phyloP scores from a whole-genome alignment of 53 echinoderm and acorn worm genomes.

The Arbacia lixula region DNA sequence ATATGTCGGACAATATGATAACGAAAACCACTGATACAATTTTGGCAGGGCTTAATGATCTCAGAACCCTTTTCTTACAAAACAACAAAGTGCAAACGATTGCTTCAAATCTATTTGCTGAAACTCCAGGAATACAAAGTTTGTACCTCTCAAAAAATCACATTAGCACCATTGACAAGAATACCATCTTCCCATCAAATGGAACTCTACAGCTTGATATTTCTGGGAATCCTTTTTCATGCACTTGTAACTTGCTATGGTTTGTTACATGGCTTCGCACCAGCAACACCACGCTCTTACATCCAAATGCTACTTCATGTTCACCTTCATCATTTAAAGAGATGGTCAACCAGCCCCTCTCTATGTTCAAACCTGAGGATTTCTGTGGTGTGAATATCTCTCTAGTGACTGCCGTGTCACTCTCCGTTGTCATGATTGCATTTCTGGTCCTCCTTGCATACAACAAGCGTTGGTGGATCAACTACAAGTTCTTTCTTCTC shows the following conservation, averaged over 20 bases:
- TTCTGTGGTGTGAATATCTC: slow-evolving; percentile 5
- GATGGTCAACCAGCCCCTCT: neutral
- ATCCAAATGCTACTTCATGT: neutral
- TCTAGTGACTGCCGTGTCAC: neutral
- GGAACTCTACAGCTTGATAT: neutral
- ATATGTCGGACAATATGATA: neutral
- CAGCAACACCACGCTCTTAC: neutral
- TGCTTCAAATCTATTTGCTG: neutral
- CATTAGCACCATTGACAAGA: neutral
- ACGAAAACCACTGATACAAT: neutral
- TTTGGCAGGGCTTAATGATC: neutral
- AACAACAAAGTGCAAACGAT: neutral
- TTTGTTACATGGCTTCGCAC: slow-evolving; percentile 1
- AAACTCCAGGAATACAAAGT: neutral
- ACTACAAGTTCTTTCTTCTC: slow-evolving; percentile 14
- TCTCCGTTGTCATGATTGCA: neutral
- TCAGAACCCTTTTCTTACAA: neutral
- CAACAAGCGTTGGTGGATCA: neutral
- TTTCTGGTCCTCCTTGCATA: neutral
- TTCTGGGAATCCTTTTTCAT: slow-evolving; percentile 1
- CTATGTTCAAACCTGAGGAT: neutral
- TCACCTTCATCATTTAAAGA: neutral
- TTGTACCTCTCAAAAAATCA: neutral
- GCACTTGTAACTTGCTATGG: slow-evolving; percentile 20
- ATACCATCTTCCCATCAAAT: slow-evolving; percentile 5